A percentile compares a stretch with the other conserved stretches of the same genome.
These are phyloP conservation scores for Charanyca ferruginea DNA, from an alignment of 2,888 invertebrate genomes.

Conservation along the genomic window DNA sequence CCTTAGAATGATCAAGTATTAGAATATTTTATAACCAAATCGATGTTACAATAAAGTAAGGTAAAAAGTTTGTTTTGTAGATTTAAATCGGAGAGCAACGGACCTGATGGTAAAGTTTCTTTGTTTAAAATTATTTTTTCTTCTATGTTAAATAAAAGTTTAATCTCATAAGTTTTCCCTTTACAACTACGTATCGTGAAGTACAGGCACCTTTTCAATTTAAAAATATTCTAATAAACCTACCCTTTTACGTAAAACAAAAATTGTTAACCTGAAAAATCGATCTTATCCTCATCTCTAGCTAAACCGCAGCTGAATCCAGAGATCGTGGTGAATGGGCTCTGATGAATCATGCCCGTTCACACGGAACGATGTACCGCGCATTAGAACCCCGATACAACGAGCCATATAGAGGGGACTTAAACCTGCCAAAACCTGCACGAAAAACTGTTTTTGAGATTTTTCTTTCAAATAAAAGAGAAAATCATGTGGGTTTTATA, in stretches of 20 bases:
- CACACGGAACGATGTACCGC: slow-evolving; percentile 82
- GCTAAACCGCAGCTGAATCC: slow-evolving; percentile 81
- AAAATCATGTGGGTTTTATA: no score
- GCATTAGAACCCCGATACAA: slow-evolving; percentile 73
- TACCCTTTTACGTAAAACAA: no score
- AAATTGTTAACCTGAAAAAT: not conserved
- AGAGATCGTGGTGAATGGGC: slow-evolving; percentile 86
- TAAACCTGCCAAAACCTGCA: slow-evolving; percentile 58
- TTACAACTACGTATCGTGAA: no score
- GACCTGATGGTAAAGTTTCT: not conserved
- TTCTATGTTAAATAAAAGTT: no score
- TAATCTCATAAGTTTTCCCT: no score
- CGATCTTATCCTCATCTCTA: slow-evolving; percentile 70
- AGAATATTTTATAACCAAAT: slow-evolving; percentile 28
- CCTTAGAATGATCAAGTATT: slow-evolving; percentile 42
- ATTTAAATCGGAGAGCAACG: no score
- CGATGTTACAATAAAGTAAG: slow-evolving; percentile 5
- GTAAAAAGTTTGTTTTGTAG: not conserved
- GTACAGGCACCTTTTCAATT: no score
- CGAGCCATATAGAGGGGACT: slow-evolving; percentile 72
- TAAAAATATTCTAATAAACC: no score
- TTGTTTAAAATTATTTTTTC: no score
- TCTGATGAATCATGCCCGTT: slow-evolving; percentile 88
- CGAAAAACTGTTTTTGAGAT: slow-evolving; percentile 6
- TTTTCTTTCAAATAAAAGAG: no score